Percentiles rank a stretch among this genome's conserved stretches.
These are phyloP conservation scores for Agrochola circellaris DNA, from an alignment of 2,888 invertebrate species.

Conservation along the genomic window DNA sequence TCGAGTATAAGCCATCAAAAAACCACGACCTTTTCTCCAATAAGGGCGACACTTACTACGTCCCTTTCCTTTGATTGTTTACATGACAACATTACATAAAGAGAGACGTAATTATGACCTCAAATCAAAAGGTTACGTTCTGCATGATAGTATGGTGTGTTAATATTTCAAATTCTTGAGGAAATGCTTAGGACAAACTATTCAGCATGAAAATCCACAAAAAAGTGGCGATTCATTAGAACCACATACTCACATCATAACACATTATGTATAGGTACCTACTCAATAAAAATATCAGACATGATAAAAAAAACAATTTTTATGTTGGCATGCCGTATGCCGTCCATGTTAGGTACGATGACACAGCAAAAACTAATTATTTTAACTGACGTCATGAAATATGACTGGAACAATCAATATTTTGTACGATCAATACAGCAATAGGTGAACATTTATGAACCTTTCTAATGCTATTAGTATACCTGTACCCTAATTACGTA, in stretches of 20 bases:
- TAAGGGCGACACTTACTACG: background rate
- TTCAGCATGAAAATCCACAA: conserved; percentile 3
- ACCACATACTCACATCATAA: background rate
- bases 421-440: conserved; percentile 26
- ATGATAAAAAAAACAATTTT: conserved; percentile 22
- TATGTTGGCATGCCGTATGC: conserved; percentile 37
- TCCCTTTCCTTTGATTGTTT: background rate
- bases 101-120: no score
- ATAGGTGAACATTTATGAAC: background rate
- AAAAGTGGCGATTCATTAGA: background rate
- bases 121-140: background rate
- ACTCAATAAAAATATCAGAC: conserved; percentile 9
- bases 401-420: conserved; percentile 50
- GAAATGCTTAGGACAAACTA: background rate
- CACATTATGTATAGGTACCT: background rate
- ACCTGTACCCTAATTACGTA: no score
- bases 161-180: background rate
- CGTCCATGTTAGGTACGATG: conserved; percentile 42
- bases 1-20: background rate
- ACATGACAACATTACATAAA: background rate
- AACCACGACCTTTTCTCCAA: background rate
- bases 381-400: conserved; percentile 35
- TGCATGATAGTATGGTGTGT: no score
- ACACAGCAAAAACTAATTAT: conserved; percentile 44
- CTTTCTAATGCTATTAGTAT: background rate